A percentile compares a stretch with the other conserved stretches of the same genome.
Evolutionary conservation across 2,888 invertebrate species (phyloP).

Genomic region (Latrodectus hesperus): DNA sequence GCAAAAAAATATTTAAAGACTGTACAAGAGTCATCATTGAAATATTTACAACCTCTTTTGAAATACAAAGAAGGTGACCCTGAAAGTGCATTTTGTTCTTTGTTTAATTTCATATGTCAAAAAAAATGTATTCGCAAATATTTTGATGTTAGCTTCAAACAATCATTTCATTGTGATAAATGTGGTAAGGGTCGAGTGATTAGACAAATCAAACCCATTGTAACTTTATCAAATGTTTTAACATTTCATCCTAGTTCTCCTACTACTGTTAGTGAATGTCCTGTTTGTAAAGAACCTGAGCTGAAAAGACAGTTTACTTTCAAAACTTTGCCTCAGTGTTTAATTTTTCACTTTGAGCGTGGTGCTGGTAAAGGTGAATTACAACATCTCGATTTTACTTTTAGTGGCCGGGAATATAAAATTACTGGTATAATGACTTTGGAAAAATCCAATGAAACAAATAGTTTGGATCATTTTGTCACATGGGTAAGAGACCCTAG

Average conservation of each 20-base stretch:
- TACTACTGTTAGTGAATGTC: constrained; percentile 17
- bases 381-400: constrained; percentile 1
- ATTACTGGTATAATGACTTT: constrained; percentile 37
- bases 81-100: constrained; percentile 44
- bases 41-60: constrained; percentile 42
- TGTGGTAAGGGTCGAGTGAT: not conserved
- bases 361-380: constrained; percentile 31
- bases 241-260: constrained; percentile 16
- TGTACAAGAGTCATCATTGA: constrained; percentile 18
- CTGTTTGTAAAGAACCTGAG: constrained; percentile 22
- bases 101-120: constrained; percentile 32
- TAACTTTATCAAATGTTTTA: constrained; percentile 34
- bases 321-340: constrained; percentile 29
- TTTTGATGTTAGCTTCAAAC: constrained; percentile 11
- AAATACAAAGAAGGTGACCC: constrained; percentile 50
- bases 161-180: constrained; percentile 3
- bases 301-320: constrained; percentile 14
- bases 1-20: constrained; percentile 4
- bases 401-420: constrained; percentile 17
- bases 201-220: constrained; percentile 20
- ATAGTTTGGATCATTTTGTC: constrained; percentile 27
- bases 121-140: not conserved
- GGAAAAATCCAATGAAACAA: constrained; percentile 10
- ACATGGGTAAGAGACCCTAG: constrained; percentile 37
- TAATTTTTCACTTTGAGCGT: constrained; percentile 60